These are phyloP conservation scores for Xerus inauris DNA, from an alignment of 2,113 vertebrate genomes.

Conservation along the genomic window DNA sequence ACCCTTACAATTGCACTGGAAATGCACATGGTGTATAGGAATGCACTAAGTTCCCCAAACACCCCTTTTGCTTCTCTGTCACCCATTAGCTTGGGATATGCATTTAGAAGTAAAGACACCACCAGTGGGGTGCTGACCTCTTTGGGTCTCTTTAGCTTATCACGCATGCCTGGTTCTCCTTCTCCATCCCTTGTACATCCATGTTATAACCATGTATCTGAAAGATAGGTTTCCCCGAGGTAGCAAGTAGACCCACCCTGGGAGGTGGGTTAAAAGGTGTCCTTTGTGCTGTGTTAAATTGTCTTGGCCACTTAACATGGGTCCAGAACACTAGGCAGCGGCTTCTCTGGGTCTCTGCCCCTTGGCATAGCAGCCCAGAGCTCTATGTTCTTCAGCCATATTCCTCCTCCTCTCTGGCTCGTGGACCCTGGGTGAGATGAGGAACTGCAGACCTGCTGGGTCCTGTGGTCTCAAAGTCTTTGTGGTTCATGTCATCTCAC, in stretches of 20 bases:
- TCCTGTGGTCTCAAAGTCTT: not conserved
- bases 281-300: not conserved
- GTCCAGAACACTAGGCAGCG: not conserved
- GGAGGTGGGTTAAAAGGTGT: conserved; percentile 58
- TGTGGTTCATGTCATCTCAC: not conserved
- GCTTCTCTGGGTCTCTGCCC: not conserved
- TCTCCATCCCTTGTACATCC: not conserved
- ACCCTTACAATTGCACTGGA: conserved; percentile 13
- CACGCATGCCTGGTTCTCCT: not conserved
- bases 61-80: not conserved
- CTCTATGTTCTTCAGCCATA: not conserved
- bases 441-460: not conserved
- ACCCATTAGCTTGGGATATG: not conserved
- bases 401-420: not conserved
- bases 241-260: conserved; percentile 61
- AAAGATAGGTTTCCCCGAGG: conserved; percentile 62
- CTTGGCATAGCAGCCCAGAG: not conserved
- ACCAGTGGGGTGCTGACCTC: not conserved
- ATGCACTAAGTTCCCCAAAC: not conserved
- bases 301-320: not conserved
- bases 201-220: not conserved
- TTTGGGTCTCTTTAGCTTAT: conserved; percentile 58
- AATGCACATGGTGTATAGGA: conserved; percentile 12
- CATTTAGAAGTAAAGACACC: not conserved
- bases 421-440: not conserved